Base-by-base conservation (phyloP, 64 coral and sea anemone genomes). In the Stichodactyla helianthus region DNA sequence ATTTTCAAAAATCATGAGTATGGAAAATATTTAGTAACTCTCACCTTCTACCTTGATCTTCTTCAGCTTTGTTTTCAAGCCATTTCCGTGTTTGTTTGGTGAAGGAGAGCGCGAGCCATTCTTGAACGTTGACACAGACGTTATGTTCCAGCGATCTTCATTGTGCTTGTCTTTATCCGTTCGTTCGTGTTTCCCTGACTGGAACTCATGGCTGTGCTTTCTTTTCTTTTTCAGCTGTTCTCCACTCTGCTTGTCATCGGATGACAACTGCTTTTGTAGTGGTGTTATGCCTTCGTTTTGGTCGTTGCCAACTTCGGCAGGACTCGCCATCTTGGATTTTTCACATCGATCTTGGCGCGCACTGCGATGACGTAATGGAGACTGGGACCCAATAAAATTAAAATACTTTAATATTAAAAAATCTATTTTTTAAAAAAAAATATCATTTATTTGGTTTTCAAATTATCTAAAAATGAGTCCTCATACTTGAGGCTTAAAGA, bases 171-270 rank as follows among this genome's bases (percentile, higher is more conserved):
- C 27, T 18, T 84, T 63, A 8, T 60, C 83, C 51, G 56, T n/a
- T 84, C 59, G 54, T 63, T 58, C 54, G 13, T 84, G 54, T 59
- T 84, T 84, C 7, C 17, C n/a, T 23, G 6, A 60, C 31, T 84
- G 83, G 15, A 84, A 63, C 59, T 96, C 91, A 13, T 86, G 79
- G 28, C 79, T 87, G 26, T 88, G 88, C 61, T 96, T 96, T 68
- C 94, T 83, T 96, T 96, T 96, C 82, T 96, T 96, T 83, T 93
- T 96, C 20, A 96, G 82, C 82, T 96, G 91, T 28, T 93, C 92
- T 23, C 74, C 86, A 51, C 81, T 71, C 20, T 86, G 71, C 62
- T 88, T 92, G 50, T 82, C 86, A 61, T 84, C 86, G 27, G 18
- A 79, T 52, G 86, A 82, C 28, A 61, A 51, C 71, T 92, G 81